phyloP scores from a whole-genome alignment of 2,797 vertebrate species.

The Gorsachius magnificus region DNA sequence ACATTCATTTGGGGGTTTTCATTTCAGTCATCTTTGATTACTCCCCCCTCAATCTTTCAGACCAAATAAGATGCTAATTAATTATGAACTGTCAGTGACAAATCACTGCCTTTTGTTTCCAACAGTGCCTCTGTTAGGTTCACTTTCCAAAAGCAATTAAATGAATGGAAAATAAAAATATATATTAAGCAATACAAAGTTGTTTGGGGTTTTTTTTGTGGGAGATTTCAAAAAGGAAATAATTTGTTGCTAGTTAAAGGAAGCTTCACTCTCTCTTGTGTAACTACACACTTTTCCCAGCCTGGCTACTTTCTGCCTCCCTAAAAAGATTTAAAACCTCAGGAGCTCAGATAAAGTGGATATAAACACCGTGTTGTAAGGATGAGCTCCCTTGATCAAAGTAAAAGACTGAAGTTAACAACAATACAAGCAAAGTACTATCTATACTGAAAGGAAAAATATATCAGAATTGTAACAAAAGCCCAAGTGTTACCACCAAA shows the following conservation, averaged over 20 bases:
- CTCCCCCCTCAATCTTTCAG: background rate
- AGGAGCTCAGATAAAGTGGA: background rate
- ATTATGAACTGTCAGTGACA: constrained; percentile 2
- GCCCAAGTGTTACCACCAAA: background rate
- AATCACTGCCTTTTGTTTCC: constrained; percentile 33
- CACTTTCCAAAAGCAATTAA: constrained; percentile 12
- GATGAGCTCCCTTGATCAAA: background rate
- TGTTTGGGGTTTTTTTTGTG: too few species aligned
- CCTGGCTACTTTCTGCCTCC: background rate
- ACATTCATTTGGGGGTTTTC: background rate
- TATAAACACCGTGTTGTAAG: background rate
- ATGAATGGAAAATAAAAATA: background rate
- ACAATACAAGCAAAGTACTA: background rate
- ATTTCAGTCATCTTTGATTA: background rate
- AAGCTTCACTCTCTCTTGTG: background rate
- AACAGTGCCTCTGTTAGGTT: background rate
- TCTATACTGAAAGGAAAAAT: background rate
- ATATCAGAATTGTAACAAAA: background rate
- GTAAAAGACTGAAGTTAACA: background rate
- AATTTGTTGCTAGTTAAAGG: background rate
- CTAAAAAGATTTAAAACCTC: background rate
- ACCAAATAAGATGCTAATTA: constrained; percentile 9
- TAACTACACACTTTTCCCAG: background rate
- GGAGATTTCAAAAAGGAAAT: background rate
- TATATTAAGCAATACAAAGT: background rate